Percentiles rank a stretch among this genome's conserved stretches.
Conservation (phyloP, 2,797 vertebrate genomes). For the Hypotaenidia philippensis region DNA sequence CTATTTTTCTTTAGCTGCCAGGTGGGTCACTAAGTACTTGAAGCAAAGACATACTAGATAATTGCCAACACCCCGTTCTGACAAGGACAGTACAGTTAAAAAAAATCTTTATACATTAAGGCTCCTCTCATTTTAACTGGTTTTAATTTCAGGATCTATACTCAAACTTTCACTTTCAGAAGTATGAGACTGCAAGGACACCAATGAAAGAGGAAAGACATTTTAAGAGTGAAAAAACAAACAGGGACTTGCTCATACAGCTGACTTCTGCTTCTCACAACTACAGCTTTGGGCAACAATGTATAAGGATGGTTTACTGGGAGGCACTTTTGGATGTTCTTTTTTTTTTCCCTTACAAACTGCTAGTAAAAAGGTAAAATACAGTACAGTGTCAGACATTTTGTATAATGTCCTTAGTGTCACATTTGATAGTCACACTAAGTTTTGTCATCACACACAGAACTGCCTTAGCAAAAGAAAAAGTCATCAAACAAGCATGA, state of each 20-base stretch:
- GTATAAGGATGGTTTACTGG: not conserved
- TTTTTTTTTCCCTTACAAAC: not conserved
- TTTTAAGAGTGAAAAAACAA: not conserved
- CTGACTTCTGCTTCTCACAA: not conserved
- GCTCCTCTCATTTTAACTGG: not conserved
- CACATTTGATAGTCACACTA: not conserved
- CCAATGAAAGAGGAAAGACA: not conserved
- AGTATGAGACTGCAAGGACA: not conserved
- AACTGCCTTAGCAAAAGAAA: not conserved
- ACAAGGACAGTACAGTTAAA: not conserved
- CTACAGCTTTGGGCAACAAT: not conserved
- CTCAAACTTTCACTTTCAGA: not conserved
- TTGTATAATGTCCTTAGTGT: not conserved
- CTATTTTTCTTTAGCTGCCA: not conserved
- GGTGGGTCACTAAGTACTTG: not conserved
- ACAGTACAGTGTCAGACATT: not conserved
- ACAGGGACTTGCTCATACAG: not conserved
- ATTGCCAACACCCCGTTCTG: not conserved
- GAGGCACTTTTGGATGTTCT: not conserved
- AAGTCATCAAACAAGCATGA: not conserved
- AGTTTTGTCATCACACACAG: not conserved
- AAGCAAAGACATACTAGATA: not conserved
- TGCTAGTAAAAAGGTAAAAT: not conserved
- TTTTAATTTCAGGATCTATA: not conserved
- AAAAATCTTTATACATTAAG: not conserved